Conservation (phyloP, 2,797 vertebrate genomes). For the Oreochromis grahami region DNA sequence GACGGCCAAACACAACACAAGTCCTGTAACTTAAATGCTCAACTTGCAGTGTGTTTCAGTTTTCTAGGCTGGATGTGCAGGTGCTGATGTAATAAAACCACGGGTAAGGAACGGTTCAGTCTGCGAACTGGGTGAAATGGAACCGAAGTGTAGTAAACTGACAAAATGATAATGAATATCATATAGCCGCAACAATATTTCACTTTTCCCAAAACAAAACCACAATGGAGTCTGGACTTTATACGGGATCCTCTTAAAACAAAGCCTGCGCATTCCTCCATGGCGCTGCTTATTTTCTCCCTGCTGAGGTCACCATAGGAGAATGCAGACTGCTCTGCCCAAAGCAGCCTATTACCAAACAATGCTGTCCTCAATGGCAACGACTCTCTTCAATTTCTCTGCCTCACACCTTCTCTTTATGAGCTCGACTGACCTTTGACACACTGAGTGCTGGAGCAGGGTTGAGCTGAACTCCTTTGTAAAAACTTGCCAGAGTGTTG, state of each 20-base stretch:
- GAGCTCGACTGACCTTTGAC: constrained; percentile 43
- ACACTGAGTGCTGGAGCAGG: neutral
- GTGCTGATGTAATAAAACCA: constrained; percentile 40
- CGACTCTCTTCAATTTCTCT: constrained; percentile 8
- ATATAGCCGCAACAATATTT: neutral
- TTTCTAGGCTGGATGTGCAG: constrained; percentile 9
- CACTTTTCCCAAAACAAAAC: neutral
- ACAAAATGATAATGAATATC: neutral
- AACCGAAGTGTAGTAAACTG: neutral
- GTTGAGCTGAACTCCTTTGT: neutral
- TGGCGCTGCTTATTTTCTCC: constrained; percentile 37
- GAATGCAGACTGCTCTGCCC: constrained; percentile 51
- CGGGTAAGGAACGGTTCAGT: constrained; percentile 8
- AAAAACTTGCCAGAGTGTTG: constrained; percentile 26
- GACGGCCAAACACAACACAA: neutral
- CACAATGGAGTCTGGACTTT: neutral
- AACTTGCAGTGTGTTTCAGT: neutral
- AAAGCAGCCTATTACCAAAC: constrained; percentile 45
- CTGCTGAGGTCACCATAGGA: constrained; percentile 55
- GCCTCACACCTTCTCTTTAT: constrained; percentile 30
- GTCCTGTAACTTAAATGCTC: neutral
- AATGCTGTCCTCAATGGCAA: constrained; percentile 1
- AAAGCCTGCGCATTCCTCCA: constrained; percentile 36
- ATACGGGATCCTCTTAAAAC: neutral
- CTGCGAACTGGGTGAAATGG: neutral